Conservation (phyloP, 2,113 vertebrate genomes). For the Platysternon megacephalum region DNA sequence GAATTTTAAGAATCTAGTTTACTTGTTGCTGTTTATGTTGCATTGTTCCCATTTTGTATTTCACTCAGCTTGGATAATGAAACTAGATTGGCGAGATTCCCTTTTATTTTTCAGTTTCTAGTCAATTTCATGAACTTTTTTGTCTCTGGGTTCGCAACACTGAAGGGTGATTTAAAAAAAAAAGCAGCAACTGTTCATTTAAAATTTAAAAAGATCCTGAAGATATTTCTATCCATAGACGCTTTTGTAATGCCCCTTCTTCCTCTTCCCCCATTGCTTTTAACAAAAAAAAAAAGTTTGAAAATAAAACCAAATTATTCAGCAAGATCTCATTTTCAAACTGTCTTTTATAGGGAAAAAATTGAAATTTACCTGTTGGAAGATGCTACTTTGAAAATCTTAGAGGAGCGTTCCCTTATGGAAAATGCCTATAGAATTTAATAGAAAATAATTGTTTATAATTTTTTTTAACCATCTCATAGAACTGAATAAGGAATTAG, state of each 20-base stretch:
- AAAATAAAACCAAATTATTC: background rate
- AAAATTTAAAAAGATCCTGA: background rate
- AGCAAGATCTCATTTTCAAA: background rate
- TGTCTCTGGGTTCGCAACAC: background rate
- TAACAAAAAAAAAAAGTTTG: background rate
- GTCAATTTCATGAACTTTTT: background rate
- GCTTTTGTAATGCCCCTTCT: accelerated
- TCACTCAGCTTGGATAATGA: background rate
- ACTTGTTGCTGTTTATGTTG: background rate
- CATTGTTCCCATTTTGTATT: background rate
- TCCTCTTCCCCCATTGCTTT: background rate
- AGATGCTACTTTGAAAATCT: constrained; percentile 2
- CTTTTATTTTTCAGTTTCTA: background rate
- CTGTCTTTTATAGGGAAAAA: background rate
- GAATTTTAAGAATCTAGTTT: background rate
- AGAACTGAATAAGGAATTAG: background rate
- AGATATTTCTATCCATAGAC: background rate
- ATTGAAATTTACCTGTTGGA: background rate
- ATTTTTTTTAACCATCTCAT: background rate
- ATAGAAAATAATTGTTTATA: background rate
- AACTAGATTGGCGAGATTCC: background rate
- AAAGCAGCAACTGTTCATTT: background rate
- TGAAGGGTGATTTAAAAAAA: background rate
- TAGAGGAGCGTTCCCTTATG: background rate
- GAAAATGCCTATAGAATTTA: background rate